Base-by-base conservation (phyloP, 2,797 vertebrate genomes). In the Carduelis carduelis region DNA sequence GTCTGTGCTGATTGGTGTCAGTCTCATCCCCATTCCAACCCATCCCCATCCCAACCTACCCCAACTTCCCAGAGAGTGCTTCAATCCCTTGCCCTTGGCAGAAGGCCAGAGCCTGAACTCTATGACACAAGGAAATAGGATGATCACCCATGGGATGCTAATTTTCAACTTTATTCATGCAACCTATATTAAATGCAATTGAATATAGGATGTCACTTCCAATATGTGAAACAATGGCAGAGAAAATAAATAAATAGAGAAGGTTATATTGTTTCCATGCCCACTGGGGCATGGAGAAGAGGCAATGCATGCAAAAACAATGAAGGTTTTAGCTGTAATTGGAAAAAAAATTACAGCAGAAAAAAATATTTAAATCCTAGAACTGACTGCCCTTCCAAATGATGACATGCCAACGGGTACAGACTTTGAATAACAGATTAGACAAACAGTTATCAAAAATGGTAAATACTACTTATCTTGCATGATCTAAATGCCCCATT, bases 401-500 rank as follows among this genome's bases (percentile, higher is more conserved):
- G 3, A 64, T 0, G 5, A 70, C 27, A 23, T 60, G 17, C 39
- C 57, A 78, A 52, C 8, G 83, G 27, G 46, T 22, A 80, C 9
- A 28, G 47, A 28, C 34, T n/a, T 65, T 8, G 32, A 91, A 56
- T 32, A 71, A 90, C 5, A 81, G 34, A 37, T 53, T 26, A 88
- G 30, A 61, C 26, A 64, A 80, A 61, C 14, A 61, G 6, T 46
- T 66, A 79, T 10, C 35, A 78, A 83, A 85, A 70, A 4, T 8
- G 10, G 34, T 34, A 56, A 26, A 83, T 28, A 55, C 7, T 50
- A 52, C 28, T 37, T 34, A 70, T 49, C n/a, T 20, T 52, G 21
- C 32, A 60, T 76, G 35, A 87, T 34, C 37, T 66, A 0, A 15
- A n/a, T 23, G 13, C 17, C 12, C 14, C 0, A 1, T 23, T 11